A percentile compares a stretch with the other conserved stretches of the same genome.
phyloP scores from a whole-genome alignment of 2,113 vertebrate species.

The Rhabdomys dilectus region DNA sequence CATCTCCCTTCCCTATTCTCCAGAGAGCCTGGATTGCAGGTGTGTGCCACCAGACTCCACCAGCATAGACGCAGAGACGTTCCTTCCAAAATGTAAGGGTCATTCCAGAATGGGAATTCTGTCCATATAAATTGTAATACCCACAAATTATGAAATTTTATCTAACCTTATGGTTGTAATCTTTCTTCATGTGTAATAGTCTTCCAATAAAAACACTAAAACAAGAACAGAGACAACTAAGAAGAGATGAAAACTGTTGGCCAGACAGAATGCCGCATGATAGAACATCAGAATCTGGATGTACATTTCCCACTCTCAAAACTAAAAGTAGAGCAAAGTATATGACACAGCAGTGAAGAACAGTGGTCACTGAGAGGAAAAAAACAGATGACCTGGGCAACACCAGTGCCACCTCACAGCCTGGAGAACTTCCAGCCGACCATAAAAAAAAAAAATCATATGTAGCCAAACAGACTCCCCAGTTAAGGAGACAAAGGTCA shows the following conservation, averaged over 20 bases:
- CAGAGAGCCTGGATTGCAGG: background rate
- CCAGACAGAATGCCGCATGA: background rate
- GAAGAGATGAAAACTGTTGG: background rate
- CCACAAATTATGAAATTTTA: background rate
- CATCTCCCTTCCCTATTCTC: background rate
- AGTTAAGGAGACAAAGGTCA: background rate
- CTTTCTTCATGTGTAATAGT: background rate
- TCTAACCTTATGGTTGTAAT: background rate
- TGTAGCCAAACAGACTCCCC: background rate
- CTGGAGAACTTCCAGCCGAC: background rate
- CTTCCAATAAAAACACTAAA: conserved; percentile 8
- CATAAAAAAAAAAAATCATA: background rate
- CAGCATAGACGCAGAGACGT: background rate
- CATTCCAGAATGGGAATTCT: background rate
- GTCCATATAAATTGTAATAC: background rate
- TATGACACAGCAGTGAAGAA: fast-evolving
- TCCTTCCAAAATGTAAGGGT: background rate
- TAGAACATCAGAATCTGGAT: background rate
- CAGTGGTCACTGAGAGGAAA: background rate
- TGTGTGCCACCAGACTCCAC: background rate
- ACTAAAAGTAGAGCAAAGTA: background rate
- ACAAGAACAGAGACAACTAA: background rate
- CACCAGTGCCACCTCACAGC: background rate
- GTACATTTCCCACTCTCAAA: background rate
- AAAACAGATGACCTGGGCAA: background rate